Conservation (phyloP, 2,113 vertebrate genomes). For the Quiscalus mexicanus region DNA sequence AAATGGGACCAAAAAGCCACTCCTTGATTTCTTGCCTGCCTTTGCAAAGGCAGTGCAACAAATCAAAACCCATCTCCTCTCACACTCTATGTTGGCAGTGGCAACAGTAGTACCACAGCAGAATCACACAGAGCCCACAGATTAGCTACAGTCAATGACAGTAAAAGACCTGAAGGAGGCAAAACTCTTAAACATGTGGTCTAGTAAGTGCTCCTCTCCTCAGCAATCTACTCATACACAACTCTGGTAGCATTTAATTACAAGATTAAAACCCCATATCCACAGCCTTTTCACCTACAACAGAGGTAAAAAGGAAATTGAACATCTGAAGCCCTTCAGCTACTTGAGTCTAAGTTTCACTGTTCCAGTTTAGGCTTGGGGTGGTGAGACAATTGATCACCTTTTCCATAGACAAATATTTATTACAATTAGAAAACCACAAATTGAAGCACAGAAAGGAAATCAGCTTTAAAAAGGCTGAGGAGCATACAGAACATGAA, state of each 20-base stretch:
- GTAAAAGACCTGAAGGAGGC: background rate
- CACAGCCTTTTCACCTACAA: background rate
- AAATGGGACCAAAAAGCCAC: background rate
- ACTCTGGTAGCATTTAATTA: background rate
- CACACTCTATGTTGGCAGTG: fast-evolving
- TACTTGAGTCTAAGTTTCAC: background rate
- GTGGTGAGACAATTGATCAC: background rate
- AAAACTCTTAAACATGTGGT: background rate
- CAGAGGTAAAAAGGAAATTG: background rate
- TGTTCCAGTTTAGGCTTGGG: background rate
- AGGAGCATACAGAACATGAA: background rate
- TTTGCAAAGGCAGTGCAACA: background rate
- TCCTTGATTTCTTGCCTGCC: background rate
- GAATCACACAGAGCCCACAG: background rate
- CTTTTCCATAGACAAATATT: background rate
- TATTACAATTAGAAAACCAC: background rate
- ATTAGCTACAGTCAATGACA: background rate
- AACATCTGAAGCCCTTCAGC: background rate
- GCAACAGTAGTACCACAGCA: fast-evolving
- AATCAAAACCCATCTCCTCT: background rate
- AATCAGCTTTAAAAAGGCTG: background rate
- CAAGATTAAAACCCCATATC: background rate
- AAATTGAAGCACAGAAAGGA: background rate
- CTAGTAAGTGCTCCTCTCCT: background rate
- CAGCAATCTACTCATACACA: background rate